Evolutionary conservation across 1,140 invertebrate species (phyloP), one percentile per base, ranked within the genome.

Genomic region (Caenorhabditis brenneri): DNA sequence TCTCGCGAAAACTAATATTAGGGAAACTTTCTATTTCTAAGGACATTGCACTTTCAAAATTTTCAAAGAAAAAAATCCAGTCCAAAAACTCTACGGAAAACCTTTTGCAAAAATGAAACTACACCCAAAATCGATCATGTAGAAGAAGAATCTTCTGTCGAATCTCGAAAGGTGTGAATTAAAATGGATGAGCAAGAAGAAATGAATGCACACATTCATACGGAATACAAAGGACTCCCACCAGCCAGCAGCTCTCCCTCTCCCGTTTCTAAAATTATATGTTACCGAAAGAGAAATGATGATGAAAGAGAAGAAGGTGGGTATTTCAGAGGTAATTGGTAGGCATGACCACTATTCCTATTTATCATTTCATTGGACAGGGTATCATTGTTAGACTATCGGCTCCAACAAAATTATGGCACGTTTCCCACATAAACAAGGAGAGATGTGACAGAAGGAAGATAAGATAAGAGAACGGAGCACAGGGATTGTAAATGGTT

Each of bases 261-360:
- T 39, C 46, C 46, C 36, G n/a, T n/a, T n/a, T n/a, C n/a, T n/a
- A n/a, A 74, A 74, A 74, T 74, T 74, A 74, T 42, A 74, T 74
- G 65, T 74, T 74, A 42, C 65, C 46, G 65, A 74, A 74, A 74
- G 33, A n/a, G 65, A 74, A n/a, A 74, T 42, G 65, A 65, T 65
- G 58, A 65, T 58, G 53, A 65, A 65, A 36, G 58, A 24, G 58
- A 65, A 65, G 15, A 16, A 74, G 65, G 65, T 65, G 42, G 29
- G 16, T 65, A 65, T 65, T 10, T 36, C 15, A 65, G 16, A 65
- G 58, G 31, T 65, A 65, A 65, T 65, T 65, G 58, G 58, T 46
- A 46, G 9, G 9, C 42, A n/a, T n/a, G n/a, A n/a, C n/a, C n/a
- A n/a, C n/a, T n/a, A n/a, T n/a, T n/a, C n/a, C n/a, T n/a, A n/a